Evolutionary conservation across 1,140 invertebrate species (phyloP), one percentile per base, ranked within the genome.

Genomic region (Drosophila carrolli): DNA sequence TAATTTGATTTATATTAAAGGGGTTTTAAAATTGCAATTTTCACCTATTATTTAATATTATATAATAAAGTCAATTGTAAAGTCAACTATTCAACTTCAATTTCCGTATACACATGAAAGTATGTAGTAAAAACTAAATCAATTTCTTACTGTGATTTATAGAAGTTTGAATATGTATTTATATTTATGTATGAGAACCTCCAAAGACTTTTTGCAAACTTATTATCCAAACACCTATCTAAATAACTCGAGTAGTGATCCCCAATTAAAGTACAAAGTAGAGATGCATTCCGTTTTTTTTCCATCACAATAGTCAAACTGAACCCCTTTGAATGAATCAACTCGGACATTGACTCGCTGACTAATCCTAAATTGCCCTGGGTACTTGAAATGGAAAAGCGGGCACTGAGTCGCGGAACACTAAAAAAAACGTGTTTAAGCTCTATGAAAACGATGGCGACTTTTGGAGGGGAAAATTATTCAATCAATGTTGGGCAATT

Each of bases 401-500:
- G 37, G 27, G 32, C 55, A 14, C 56, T 8, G 14, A 37, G 16
- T 63, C 29, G 63, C 46, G 44, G 37, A 67, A 67, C 29, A 11
- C 16, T 14, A 48, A 29, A 4, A 67, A 66, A 66, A 68, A 67
- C 65, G 48, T 71, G 67, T 70, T 44, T 53, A 14, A 40, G 53
- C 63, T 16, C 19, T 3, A 11, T 9, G 35, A 55, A 23, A 23
- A 4, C 29, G 29, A 5, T 7, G 61, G 44, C 32, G 46, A 77
- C 41, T 71, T 71, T 71, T 71, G 41, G 72, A 56, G 57, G 62
- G 75, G 65, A 56, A 88, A 77, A 88, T 88, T 88, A 88, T 88
- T 88, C 84, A 88, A 89, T 88, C 83, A 88, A 80, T 80, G 83
- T 83, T 88, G 80, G 60, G 66, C 83, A 89, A 89, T 83, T 89